Evolutionary conservation across 2,888 invertebrate genomes (phyloP).

Genomic region (Thera britannica): DNA sequence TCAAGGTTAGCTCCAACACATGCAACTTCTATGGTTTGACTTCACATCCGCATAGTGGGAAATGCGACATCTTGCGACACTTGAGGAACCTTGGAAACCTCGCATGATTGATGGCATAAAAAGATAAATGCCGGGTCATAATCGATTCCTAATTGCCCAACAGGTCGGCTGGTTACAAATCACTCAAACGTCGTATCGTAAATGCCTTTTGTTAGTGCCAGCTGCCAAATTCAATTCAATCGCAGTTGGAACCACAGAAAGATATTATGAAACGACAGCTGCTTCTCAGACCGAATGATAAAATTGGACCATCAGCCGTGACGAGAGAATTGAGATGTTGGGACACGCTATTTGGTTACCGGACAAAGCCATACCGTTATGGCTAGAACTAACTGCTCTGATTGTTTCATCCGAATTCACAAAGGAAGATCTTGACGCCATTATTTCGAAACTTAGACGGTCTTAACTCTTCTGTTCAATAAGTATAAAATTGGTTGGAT

Average conservation of each 20-base stretch:
- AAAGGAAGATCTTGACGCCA: slow-evolving; percentile 9
- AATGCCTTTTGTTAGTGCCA: slow-evolving; percentile 32
- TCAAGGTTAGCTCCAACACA: slow-evolving; percentile 41
- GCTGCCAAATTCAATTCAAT: slow-evolving; percentile 38
- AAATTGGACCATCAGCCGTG: slow-evolving; percentile 63
- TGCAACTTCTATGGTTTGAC: slow-evolving; percentile 37
- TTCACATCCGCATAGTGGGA: slow-evolving; percentile 28
- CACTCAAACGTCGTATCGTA: slow-evolving; percentile 35
- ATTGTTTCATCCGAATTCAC: slow-evolving; percentile 29
- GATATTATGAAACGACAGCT: slow-evolving; percentile 51
- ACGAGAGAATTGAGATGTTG: slow-evolving; percentile 58
- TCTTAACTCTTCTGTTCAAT: background rate
- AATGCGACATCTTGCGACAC: slow-evolving; percentile 29
- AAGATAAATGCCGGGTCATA: slow-evolving; percentile 26
- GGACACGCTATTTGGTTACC: slow-evolving; percentile 55
- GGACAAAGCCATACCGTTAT: slow-evolving; percentile 47
- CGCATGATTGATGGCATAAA: slow-evolving; percentile 36
- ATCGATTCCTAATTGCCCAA: slow-evolving; percentile 35
- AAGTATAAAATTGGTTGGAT: background rate
- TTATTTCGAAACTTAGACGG: slow-evolving; percentile 2
- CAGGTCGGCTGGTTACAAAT: slow-evolving; percentile 37
- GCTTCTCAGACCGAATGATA: slow-evolving; percentile 52
- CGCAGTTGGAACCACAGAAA: slow-evolving; percentile 37
- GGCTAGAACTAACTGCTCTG: slow-evolving; percentile 32
- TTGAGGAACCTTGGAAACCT: slow-evolving; percentile 24